phyloP scores from a whole-genome alignment of 2,113 vertebrate species.

The Neotragus moschatus region DNA sequence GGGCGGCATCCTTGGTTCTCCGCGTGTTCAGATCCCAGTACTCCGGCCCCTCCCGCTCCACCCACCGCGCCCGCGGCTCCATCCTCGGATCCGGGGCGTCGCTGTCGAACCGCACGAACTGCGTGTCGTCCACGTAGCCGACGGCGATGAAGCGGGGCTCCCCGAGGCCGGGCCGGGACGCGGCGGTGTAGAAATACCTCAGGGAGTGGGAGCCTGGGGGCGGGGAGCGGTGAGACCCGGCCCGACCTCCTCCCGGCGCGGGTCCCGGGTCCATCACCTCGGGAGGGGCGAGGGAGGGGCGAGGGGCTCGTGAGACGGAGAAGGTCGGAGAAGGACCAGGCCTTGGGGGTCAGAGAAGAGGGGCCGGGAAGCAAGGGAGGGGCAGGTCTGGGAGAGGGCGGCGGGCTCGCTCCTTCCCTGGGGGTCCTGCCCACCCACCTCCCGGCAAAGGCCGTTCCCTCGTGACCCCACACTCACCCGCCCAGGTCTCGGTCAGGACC shows the following conservation, averaged over 20 bases:
- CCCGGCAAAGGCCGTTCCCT: neutral
- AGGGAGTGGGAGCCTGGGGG: neutral
- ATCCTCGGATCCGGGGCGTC: neutral
- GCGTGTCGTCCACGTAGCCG: constrained; percentile 13
- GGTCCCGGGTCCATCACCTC: no score
- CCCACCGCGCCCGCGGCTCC: neutral
- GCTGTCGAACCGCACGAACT: neutral
- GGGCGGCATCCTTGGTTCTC: no score
- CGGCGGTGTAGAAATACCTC: neutral
- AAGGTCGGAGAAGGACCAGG: neutral
- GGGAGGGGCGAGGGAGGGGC: accelerated
- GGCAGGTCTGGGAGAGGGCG: neutral
- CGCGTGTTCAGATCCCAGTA: neutral
- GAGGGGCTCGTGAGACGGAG: neutral
- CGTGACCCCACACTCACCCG: neutral
- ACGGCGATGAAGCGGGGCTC: neutral
- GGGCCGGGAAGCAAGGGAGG: accelerated
- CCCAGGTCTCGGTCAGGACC: neutral
- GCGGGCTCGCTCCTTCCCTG: neutral
- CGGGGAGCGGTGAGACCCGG: neutral
- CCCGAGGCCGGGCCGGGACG: neutral
- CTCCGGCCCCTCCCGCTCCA: neutral
- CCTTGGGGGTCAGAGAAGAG: no score
- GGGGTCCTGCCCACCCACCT: no score
- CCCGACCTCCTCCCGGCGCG: neutral